Evolutionary conservation across 2,113 vertebrate genomes (phyloP), one percentile per base, ranked within the genome.

Genomic region (Corydoras sp.): DNA sequence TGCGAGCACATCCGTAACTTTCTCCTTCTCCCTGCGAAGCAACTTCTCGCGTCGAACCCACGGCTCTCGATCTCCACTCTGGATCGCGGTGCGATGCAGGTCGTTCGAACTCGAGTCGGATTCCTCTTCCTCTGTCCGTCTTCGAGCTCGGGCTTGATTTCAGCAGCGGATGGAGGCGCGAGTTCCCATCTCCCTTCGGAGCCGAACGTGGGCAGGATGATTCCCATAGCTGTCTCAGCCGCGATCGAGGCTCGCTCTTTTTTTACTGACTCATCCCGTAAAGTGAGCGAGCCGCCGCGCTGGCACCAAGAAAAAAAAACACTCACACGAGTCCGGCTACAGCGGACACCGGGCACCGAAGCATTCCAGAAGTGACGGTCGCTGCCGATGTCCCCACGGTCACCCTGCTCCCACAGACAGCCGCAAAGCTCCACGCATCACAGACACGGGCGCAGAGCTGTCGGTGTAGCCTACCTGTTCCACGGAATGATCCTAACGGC

Each of bases 1-100:
- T 83, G 84, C 78, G 84, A 80, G 84, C 88, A 85, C 81, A 87
- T 81, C 82, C 85, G 80, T 76, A 92, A 93, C 91, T 92, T 92
- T 85, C 83, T 81, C 72, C 78, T 83, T 81, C 80, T 82, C 32
- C 18, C 18, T 43, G 35, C 35, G 35, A 43, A 43, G 53, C 8
- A 48, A 48, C 31, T 68, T 68, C 54, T 68, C 18, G 18, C 18
- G 0, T 18, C 14, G 4, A 8, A 4, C 35, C 4, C 35, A 43
- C 35, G 35, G 35, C 35, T 43, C 35, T 8, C 4, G 35, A 43
- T 43, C 35, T 43, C 3, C 51, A 53, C 3, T 14, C 11, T 10
- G 51, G 51, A 53, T 53, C 51, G 10, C 13, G 51, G 13, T 8
- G 4, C 7, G 35, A 43, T 43, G 35, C 4, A 43, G 35, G 35